Evolutionary conservation across 2,797 vertebrate genomes (phyloP).

Genomic region (Rhinogobio ventralis): DNA sequence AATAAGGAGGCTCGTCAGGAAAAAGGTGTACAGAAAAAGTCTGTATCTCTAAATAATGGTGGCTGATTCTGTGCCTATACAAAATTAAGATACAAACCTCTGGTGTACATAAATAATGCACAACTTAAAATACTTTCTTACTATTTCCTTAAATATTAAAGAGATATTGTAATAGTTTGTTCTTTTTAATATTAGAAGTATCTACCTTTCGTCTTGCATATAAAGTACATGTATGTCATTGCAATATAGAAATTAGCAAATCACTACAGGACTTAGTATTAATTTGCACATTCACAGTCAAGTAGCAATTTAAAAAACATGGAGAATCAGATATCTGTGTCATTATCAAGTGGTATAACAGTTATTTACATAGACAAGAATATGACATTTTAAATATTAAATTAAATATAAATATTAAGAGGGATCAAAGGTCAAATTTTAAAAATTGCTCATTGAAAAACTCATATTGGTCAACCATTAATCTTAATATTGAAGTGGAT

Average conservation of each 20-base stretch:
- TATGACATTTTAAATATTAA: too few relatives aligned
- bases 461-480: not conserved
- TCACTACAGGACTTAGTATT: not conserved
- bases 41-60: not conserved
- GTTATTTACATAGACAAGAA: not conserved
- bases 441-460: not conserved
- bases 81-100: not conserved
- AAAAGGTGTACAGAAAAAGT: not conserved
- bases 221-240: not conserved
- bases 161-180: not conserved
- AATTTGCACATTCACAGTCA: not conserved
- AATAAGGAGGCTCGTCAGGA: not conserved
- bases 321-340: not conserved
- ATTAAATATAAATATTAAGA: too few relatives aligned
- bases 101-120: not conserved
- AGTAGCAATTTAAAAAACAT: not conserved
- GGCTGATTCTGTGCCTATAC: not conserved
- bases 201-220: not conserved
- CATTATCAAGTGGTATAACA: not conserved
- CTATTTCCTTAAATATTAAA: not conserved
- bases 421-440: not conserved
- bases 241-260: not conserved
- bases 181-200: not conserved
- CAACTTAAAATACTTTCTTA: not conserved
- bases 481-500: not conserved